These are phyloP conservation scores for Magallana angulata DNA, from an alignment of 1,140 invertebrate species.

Conservation along the genomic window DNA sequence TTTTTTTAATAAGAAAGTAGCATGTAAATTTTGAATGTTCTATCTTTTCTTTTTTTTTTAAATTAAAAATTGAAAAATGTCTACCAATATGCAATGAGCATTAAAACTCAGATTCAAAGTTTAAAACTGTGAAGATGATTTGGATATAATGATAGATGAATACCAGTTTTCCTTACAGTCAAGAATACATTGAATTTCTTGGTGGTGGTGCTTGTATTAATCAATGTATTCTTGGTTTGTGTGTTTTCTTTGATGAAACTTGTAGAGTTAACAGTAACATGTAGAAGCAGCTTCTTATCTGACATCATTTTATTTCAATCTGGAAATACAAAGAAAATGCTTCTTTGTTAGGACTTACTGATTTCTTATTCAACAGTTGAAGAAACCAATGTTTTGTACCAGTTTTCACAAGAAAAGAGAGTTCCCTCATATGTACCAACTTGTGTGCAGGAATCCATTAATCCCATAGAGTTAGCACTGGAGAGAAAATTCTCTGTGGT, in stretches of 20 bases:
- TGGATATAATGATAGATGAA: too few relatives aligned
- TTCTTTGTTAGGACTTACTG: not conserved
- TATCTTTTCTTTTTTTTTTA: too few relatives aligned
- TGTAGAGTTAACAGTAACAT: not conserved
- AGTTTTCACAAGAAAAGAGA: conserved; percentile 28
- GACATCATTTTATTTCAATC: not conserved
- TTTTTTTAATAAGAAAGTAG: too few relatives aligned
- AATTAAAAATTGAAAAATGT: too few relatives aligned
- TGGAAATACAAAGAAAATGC: not conserved
- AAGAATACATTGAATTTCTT: too few relatives aligned
- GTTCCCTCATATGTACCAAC: conserved; percentile 2
- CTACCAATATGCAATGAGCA: too few relatives aligned
- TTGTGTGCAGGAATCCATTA: not conserved
- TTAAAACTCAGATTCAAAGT: too few relatives aligned
- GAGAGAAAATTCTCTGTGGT: conserved; percentile 17
- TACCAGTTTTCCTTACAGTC: too few relatives aligned
- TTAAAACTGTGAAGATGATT: too few relatives aligned
- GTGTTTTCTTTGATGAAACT: not conserved
- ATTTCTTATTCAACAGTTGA: conserved; percentile 33
- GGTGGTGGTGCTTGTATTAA: too few relatives aligned
- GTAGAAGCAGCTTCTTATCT: not conserved
- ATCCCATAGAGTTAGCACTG: conserved; percentile 11
- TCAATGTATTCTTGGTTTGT: too few relatives aligned
- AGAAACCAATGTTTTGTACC: conserved; percentile 36
- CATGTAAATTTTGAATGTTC: too few relatives aligned